Conservation (phyloP, 2,113 vertebrate species). For the Colinus virginianus region DNA sequence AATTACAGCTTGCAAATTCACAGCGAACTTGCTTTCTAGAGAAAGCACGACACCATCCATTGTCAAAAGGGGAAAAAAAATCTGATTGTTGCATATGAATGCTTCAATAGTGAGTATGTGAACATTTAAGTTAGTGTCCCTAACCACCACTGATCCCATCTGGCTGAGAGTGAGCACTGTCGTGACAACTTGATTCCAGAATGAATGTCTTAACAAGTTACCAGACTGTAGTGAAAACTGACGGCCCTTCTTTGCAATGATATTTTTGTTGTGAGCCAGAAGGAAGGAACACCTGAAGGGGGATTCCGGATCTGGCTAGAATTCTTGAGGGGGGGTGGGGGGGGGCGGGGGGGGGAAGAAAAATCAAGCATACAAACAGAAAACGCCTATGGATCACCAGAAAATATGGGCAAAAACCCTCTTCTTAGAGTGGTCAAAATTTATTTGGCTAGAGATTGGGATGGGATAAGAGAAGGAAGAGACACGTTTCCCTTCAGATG, state of each 20-base stretch:
- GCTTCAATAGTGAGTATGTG: background rate
- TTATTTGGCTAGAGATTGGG: background rate
- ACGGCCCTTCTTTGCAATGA: background rate
- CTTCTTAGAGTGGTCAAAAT: background rate
- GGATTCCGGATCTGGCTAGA: background rate
- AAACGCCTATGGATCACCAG: background rate
- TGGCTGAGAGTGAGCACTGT: background rate
- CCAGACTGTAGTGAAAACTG: background rate
- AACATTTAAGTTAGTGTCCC: background rate
- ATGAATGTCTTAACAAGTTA: background rate
- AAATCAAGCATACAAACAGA: background rate
- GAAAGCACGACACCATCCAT: background rate
- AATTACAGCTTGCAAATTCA: constrained; percentile 76
- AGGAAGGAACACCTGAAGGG: background rate
- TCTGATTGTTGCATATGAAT: background rate
- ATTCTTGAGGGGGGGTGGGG: background rate
- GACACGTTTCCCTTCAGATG: background rate
- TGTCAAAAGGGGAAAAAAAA: background rate
- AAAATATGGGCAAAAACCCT: background rate
- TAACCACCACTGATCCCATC: background rate
- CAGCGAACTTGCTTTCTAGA: constrained; percentile 23
- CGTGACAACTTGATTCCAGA: background rate
- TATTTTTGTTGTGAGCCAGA: background rate
- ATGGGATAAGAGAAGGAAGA: background rate
- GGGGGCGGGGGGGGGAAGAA: too few species aligned